These are phyloP conservation scores for Microchirus variegatus DNA, from an alignment of 2,797 vertebrate species.

Conservation along the genomic window DNA sequence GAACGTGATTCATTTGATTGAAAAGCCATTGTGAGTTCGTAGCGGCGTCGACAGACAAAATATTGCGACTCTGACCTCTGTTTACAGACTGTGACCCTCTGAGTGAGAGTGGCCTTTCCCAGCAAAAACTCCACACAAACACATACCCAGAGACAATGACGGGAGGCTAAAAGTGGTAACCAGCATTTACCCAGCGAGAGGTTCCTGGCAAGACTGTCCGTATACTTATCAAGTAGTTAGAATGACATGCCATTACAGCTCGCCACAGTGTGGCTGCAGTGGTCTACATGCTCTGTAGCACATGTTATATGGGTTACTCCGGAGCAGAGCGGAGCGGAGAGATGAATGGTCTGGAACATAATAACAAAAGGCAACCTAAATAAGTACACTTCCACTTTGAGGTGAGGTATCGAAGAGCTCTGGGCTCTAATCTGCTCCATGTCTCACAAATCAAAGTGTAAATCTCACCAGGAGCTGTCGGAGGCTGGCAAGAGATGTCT, in stretches of 20 bases:
- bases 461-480: slow-evolving; percentile 35
- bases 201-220: slow-evolving; percentile 66
- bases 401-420: slow-evolving; percentile 49
- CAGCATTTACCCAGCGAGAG: slow-evolving; percentile 77
- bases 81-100: slow-evolving; percentile 51
- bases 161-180: slow-evolving; percentile 80
- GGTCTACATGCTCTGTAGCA: slow-evolving; percentile 56
- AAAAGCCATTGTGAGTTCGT: slow-evolving; percentile 8
- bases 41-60: slow-evolving; percentile 10
- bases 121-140: slow-evolving; percentile 57
- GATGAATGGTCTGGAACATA: slow-evolving; percentile 48
- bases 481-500: slow-evolving; percentile 24
- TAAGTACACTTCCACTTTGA: slow-evolving; percentile 61
- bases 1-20: slow-evolving; percentile 41
- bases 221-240: slow-evolving; percentile 83
- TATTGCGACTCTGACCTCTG: slow-evolving; percentile 21
- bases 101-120: slow-evolving; percentile 50
- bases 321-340: slow-evolving; percentile 27
- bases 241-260: slow-evolving; percentile 78
- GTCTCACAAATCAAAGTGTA: slow-evolving; percentile 52
- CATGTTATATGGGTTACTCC: slow-evolving; percentile 62
- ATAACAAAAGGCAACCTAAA: slow-evolving; percentile 72
- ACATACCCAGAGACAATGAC: slow-evolving; percentile 79
- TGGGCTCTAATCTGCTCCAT: slow-evolving; percentile 43
- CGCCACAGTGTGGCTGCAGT: slow-evolving; percentile 63